Conservation (phyloP, 2,888 invertebrate species). For the Cerceris ruficornis region DNA sequence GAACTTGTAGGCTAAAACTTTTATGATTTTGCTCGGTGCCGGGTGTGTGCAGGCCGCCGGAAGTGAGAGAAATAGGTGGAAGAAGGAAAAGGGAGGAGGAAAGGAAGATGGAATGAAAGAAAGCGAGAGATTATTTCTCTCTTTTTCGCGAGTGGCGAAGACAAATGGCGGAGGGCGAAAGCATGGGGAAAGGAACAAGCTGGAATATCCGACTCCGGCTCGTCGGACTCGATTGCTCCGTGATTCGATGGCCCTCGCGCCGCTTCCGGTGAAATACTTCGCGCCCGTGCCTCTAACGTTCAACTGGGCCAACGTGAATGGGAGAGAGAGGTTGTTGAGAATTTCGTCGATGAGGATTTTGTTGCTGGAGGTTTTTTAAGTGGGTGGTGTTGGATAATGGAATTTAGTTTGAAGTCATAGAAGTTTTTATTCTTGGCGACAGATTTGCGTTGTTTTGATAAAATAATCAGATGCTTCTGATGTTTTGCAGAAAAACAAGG, state of each 20-base stretch:
- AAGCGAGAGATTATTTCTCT: slow-evolving; percentile 1
- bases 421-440: too few species aligned
- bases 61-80: not conserved
- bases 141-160: slow-evolving; percentile 55
- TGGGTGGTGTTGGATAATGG: too few species aligned
- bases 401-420: too few species aligned
- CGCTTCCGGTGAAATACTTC: slow-evolving; percentile 34
- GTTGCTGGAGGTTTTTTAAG: too few species aligned
- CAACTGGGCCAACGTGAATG: slow-evolving; percentile 40
- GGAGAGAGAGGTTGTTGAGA: too few species aligned
- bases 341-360: too few species aligned
- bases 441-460: too few species aligned
- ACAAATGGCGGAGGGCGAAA: slow-evolving; percentile 57
- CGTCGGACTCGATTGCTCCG: slow-evolving; percentile 61
- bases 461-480: too few species aligned
- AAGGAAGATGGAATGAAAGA: not conserved
- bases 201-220: slow-evolving; percentile 61
- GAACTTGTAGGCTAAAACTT: slow-evolving; percentile 70
- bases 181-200: slow-evolving; percentile 54
- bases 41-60: slow-evolving; percentile 39
- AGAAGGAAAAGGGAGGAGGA: not conserved
- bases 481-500: too few species aligned
- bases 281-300: slow-evolving; percentile 17
- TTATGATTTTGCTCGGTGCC: slow-evolving; percentile 71
- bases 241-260: slow-evolving; percentile 59